Base-by-base conservation (phyloP, 2,113 vertebrate species). In the Nettapus auritus region DNA sequence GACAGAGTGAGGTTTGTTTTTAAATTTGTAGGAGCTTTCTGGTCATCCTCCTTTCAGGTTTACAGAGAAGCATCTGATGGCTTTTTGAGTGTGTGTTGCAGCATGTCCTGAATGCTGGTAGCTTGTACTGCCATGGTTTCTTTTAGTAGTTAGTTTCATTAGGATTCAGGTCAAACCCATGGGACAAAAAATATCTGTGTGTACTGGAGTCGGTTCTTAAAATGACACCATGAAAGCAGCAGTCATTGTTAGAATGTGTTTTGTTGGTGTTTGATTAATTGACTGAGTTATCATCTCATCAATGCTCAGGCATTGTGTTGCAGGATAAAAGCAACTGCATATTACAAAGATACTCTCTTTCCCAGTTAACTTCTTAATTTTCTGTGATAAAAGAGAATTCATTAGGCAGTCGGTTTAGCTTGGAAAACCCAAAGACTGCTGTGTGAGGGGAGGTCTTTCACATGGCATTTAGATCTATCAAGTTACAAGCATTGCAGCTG, bases 181-280 rank as follows among this genome's bases (percentile, higher is more conserved):
- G 20, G 50, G 50, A 81, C 64, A 74, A 46, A 93, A 70, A 42
- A 57, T 11, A 70, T 40, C 48, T 50, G 17, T 82, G 34, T 73
- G 28, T 92, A 42, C 50, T 79, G 28, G 23, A 93, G 66, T 73
- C 36, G 9, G 40, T 90, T 95, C 80, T 67, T 90, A 89, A 92
- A 93, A 94, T 89, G 77, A 62, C 74, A 85, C 53, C 10, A 4
- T 77, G 88, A 95, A 82, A 87, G 53, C 0, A 0, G 25, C 63
- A 52, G 57, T 92, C 86, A 55, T 90, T 96, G 90, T 95, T 89
- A 60, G 77, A 68, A 52, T 56, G 81, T 56, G 77, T 94, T 95
- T 94, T 92, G 83, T 90, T 96, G 86, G n/a, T 87, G 50, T 93
- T 94, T 67, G 63, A 92, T 94, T 90, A 93, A 89, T 77, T 89